These are phyloP conservation scores for Ligdia adustata DNA, from an alignment of 2,888 invertebrate genomes.

Conservation along the genomic window DNA sequence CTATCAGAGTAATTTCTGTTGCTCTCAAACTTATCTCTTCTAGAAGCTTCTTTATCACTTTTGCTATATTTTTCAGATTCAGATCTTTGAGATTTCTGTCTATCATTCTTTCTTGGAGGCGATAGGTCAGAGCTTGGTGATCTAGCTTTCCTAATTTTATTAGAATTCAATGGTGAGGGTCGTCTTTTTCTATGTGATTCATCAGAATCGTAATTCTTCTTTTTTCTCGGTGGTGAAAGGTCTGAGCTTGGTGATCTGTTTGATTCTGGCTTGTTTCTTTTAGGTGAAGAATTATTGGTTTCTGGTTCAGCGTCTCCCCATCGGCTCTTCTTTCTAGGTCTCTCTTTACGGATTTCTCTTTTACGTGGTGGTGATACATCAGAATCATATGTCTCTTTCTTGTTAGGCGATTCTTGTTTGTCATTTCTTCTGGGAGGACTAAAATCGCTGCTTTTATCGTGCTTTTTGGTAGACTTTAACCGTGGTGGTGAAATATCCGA, in stretches of 20 bases:
- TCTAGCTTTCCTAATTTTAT: slow-evolving; percentile 12
- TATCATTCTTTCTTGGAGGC: slow-evolving; percentile 52
- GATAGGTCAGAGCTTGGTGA: slow-evolving; percentile 41
- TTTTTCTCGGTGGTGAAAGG: slow-evolving; percentile 49
- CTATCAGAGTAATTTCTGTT: slow-evolving; percentile 1
- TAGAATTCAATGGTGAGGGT: slow-evolving; percentile 9
- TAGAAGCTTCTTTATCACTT: slow-evolving; percentile 12
- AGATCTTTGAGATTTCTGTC: slow-evolving; percentile 44
- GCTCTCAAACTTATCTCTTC: slow-evolving; percentile 28
- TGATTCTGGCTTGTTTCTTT: not conserved
- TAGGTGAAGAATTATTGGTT: slow-evolving; percentile 20
- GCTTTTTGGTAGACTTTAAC: slow-evolving; percentile 35
- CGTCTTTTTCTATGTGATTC: slow-evolving; percentile 26
- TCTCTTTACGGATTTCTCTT: slow-evolving; percentile 10
- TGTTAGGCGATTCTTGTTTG: slow-evolving; percentile 19
- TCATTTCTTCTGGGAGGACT: slow-evolving; percentile 46
- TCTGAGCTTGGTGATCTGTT: slow-evolving; percentile 40
- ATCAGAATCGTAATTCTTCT: slow-evolving; percentile 22
- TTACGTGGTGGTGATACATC: slow-evolving; percentile 43
- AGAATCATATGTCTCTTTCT: slow-evolving; percentile 31
- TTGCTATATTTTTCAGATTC: slow-evolving; percentile 38
- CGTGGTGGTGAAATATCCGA: slow-evolving; percentile 49
- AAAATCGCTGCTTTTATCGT: slow-evolving; percentile 61
- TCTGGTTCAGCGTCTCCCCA: slow-evolving; percentile 28
- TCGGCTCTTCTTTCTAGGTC: slow-evolving; percentile 31